Evolutionary conservation across 1,140 invertebrate genomes (phyloP).

Genomic region (Chymomyza costata): DNA sequence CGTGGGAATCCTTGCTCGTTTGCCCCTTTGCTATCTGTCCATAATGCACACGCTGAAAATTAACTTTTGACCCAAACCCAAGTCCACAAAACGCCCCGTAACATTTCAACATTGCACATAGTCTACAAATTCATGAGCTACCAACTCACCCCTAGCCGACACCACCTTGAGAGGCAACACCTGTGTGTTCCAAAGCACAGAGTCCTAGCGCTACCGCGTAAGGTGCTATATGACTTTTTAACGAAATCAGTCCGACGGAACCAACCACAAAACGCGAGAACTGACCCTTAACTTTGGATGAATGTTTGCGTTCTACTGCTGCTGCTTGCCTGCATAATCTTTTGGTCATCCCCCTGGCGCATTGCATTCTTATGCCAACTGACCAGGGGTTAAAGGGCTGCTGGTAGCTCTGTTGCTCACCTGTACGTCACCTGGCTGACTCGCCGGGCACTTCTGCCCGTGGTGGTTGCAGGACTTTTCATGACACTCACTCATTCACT

Average conservation of each 20-base stretch:
- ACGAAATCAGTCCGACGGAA: slow-evolving; percentile 67
- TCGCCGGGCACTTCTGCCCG: neutral
- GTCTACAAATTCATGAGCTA: slow-evolving; percentile 30
- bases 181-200: slow-evolving; percentile 37
- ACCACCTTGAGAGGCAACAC: slow-evolving; percentile 67
- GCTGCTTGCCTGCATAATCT: slow-evolving; percentile 70
- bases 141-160: slow-evolving; percentile 29
- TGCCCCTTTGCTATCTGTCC: slow-evolving; percentile 32
- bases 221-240: slow-evolving; percentile 65
- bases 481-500: slow-evolving; percentile 7
- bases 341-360: slow-evolving; percentile 56
- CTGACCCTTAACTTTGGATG: slow-evolving; percentile 35
- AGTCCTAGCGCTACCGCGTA: slow-evolving; percentile 6
- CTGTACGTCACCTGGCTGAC: slow-evolving; percentile 15
- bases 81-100: slow-evolving; percentile 35
- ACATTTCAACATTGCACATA: slow-evolving; percentile 19
- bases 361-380: slow-evolving; percentile 26
- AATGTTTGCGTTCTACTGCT: too few relatives aligned
- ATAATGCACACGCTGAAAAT: slow-evolving; percentile 60
- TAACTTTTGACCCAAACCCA: slow-evolving; percentile 62
- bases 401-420: slow-evolving; percentile 8
- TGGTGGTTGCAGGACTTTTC: neutral
- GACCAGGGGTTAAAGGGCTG: slow-evolving; percentile 12
- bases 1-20: slow-evolving; percentile 58
- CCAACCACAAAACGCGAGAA: slow-evolving; percentile 29